These are phyloP conservation scores for Huso huso DNA, from an alignment of 2,797 vertebrate genomes.

Conservation along the genomic window DNA sequence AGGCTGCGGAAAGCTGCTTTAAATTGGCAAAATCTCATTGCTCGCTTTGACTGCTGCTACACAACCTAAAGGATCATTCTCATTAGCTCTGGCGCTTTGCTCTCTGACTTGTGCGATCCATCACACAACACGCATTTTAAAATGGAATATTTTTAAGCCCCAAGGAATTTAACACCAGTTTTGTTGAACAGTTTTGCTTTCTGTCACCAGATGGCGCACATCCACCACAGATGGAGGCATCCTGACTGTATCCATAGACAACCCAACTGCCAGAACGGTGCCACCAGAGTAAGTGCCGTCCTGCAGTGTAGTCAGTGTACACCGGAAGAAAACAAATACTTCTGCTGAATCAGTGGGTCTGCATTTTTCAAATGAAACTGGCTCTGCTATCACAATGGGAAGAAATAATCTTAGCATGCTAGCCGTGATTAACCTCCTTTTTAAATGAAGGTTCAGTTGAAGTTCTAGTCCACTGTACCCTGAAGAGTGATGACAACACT, in stretches of 20 bases:
- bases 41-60: not conserved
- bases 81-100: not conserved
- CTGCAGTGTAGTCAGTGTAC: too few species aligned
- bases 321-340: too few species aligned
- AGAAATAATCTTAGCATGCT: too few species aligned
- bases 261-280: slow-evolving; percentile 69
- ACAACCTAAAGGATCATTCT: too few species aligned
- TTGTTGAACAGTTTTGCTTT: slow-evolving; percentile 4
- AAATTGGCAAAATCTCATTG: not conserved
- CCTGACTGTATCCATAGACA: slow-evolving; percentile 89
- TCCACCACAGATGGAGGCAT: slow-evolving; percentile 74
- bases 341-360: too few species aligned
- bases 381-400: too few species aligned
- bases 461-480: too few species aligned
- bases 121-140: not conserved
- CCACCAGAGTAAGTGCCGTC: slow-evolving; percentile 62
- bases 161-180: not conserved
- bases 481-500: too few species aligned
- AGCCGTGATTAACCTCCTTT: too few species aligned
- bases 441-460: too few species aligned
- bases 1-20: too few species aligned
- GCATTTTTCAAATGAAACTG: too few species aligned
- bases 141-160: slow-evolving; percentile 5
- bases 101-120: not conserved
- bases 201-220: slow-evolving; percentile 77